Evolutionary conservation across 2,113 vertebrate species (phyloP), one percentile per base, ranked within the genome.

Genomic region (Pseudois nayaur): DNA sequence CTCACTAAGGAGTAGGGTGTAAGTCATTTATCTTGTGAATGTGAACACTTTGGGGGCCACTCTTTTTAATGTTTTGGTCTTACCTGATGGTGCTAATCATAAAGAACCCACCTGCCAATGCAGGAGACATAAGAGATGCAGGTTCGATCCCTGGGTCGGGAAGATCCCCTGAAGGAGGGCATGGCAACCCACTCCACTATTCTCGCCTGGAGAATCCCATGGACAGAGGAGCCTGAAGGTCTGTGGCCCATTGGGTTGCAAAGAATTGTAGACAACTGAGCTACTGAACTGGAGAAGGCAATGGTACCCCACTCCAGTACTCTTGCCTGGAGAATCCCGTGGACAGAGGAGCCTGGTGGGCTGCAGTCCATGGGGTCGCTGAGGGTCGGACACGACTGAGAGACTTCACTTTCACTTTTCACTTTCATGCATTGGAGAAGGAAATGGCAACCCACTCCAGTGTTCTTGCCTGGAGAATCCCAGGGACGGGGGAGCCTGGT

Each of bases 71-170:
- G 67, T 71, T 23, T 40, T 71, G 67, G 19, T 71, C n/a, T 71
- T 40, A 71, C 67, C 67, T 71, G 67, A 71, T 23, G 19, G 67
- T 71, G 10, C 5, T 40, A 71, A 71, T 71, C n/a, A 11, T 40
- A 12, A 71, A 71, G 67, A 71, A 23, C 67, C n/a, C n/a, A 71
- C 10, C n/a, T 71, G 19, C n/a, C n/a, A 3, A 23, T 40, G 67
- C 67, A 71, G n/a, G 67, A 71, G 67, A 71, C 67, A 23, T 23
- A 71, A 71, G 67, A 71, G 19, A 40, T 71, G n/a, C n/a, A 40
- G n/a, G 19, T 71, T 40, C 0, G 0, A 23, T 71, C 67, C 67
- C n/a, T 71, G n/a, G n/a, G 67, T 21, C 1, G 0, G 19, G 3
- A 71, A 40, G 62, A 67, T 36, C 9, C 19, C 19, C n/a, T 71